These are phyloP conservation scores for Nebria salina DNA, from an alignment of 2,888 invertebrate genomes.

Conservation along the genomic window DNA sequence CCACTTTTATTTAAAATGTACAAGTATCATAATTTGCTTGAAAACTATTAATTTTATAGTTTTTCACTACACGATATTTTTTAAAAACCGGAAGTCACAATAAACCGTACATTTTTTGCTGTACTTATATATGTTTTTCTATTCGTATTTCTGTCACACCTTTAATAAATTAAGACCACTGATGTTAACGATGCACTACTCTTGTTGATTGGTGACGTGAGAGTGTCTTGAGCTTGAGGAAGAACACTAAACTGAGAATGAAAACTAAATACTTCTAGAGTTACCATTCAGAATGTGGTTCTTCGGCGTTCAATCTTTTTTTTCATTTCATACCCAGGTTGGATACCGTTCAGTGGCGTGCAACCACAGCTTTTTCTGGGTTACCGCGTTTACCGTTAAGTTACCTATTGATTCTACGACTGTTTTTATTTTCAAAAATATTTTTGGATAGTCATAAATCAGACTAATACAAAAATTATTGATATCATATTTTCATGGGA, in stretches of 20 bases:
- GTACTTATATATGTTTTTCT: background rate
- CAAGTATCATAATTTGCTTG: background rate
- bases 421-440: constrained; percentile 1
- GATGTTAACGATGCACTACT: background rate
- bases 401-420: constrained; percentile 8
- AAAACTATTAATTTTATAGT: background rate
- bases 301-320: constrained; percentile 35
- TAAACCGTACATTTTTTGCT: background rate
- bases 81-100: background rate
- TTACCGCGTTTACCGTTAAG: constrained; percentile 37
- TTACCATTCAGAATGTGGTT: constrained; percentile 45
- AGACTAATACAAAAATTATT: background rate
- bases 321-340: constrained; percentile 22
- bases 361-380: constrained; percentile 30
- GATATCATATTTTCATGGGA: background rate
- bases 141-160: background rate
- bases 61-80: background rate
- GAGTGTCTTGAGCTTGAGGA: constrained; percentile 31
- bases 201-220: constrained; percentile 20
- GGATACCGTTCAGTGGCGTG: constrained; percentile 41
- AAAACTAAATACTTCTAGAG: constrained; percentile 45
- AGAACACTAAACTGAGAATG: constrained; percentile 42
- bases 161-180: background rate
- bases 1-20: background rate
- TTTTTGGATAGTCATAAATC: constrained; percentile 10